These are phyloP conservation scores for Argya squamiceps DNA, from an alignment of 2,797 vertebrate species.

Conservation along the genomic window DNA sequence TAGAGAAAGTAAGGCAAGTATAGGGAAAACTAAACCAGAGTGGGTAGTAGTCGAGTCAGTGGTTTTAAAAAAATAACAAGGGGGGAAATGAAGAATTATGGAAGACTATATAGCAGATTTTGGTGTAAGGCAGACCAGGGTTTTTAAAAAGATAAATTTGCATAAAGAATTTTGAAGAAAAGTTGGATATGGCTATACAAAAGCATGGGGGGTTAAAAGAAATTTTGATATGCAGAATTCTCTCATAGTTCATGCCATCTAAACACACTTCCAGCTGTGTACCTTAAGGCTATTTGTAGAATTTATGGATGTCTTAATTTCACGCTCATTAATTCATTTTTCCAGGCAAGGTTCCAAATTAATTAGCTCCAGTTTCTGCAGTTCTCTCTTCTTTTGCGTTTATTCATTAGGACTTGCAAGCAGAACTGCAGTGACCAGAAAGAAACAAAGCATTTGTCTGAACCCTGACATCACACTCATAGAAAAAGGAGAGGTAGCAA, in stretches of 20 bases:
- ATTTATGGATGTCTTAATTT: not conserved
- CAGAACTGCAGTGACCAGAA: not conserved
- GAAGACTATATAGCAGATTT: not conserved
- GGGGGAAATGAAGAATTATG: not conserved
- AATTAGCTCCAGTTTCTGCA: not conserved
- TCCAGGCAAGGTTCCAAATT: not conserved
- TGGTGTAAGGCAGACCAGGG: not conserved
- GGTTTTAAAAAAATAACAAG: not conserved
- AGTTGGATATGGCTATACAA: not conserved
- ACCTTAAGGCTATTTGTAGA: not conserved
- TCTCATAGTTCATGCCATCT: not conserved
- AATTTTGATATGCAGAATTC: not conserved
- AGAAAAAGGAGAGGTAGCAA: not conserved
- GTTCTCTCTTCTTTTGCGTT: not conserved
- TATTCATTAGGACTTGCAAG: not conserved
- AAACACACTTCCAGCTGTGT: not conserved
- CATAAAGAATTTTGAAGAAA: not conserved
- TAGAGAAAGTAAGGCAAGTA: not conserved
- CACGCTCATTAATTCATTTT: not conserved
- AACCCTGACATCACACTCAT: not conserved
- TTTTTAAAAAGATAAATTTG: not conserved
- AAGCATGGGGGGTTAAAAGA: not conserved
- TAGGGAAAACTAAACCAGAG: not conserved
- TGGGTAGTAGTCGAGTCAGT: rapidly evolving
- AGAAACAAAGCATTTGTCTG: not conserved